Percentiles rank a stretch among this genome's conserved stretches.
These are phyloP conservation scores for Kryptolebias ocellatus DNA, from an alignment of 2,797 vertebrate species.

Conservation along the genomic window DNA sequence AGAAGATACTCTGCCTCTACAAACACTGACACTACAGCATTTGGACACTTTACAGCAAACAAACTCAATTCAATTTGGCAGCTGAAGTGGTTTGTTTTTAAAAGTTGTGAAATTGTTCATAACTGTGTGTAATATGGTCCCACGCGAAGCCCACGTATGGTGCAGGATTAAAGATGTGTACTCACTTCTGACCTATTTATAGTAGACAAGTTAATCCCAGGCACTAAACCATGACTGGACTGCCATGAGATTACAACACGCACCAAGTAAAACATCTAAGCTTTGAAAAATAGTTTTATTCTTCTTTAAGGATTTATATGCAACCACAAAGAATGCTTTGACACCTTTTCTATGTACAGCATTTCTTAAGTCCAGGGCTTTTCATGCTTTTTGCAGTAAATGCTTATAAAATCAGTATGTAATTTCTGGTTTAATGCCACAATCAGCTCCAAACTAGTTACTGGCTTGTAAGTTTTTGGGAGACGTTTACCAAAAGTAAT, in stretches of 20 bases:
- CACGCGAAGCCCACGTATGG: constrained; percentile 20
- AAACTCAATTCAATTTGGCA: not conserved
- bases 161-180: constrained; percentile 33
- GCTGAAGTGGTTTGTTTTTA: not conserved
- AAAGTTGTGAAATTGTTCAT: not conserved
- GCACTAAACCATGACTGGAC: constrained; percentile 14
- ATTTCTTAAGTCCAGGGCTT: not conserved
- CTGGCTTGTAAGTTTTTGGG: too few relatives aligned
- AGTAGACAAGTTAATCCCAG: constrained; percentile 26
- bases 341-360: not conserved
- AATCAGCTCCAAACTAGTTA: too few relatives aligned
- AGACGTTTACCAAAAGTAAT: too few relatives aligned
- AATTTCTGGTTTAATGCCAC: too few relatives aligned
- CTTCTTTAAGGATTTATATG: not conserved
- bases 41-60: not conserved
- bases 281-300: not conserved
- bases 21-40: not conserved
- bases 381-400: too few relatives aligned
- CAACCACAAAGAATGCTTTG: not conserved
- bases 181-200: constrained; percentile 46
- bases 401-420: too few relatives aligned
- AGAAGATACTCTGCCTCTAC: not conserved
- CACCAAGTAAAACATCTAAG: not conserved
- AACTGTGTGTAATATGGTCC: not conserved
- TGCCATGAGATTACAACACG: constrained; percentile 4